These are phyloP conservation scores for Bombus waltoni DNA, from an alignment of 1,140 invertebrate genomes.

Conservation along the genomic window DNA sequence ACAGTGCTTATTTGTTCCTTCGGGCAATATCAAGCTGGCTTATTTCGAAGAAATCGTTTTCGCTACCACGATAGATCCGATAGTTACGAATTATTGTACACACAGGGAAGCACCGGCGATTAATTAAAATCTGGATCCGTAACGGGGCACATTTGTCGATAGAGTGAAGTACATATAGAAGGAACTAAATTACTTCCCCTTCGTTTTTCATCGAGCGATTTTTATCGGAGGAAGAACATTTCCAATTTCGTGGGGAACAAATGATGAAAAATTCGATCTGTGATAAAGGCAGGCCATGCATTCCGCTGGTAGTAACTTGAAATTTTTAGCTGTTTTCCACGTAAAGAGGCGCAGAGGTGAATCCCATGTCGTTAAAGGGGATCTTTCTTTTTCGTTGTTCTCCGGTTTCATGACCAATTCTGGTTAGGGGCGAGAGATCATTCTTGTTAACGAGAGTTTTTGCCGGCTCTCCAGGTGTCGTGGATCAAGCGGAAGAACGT, in stretches of 20 bases:
- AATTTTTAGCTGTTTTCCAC: not conserved
- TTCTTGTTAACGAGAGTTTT: conserved; percentile 41
- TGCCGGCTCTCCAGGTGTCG: conserved; percentile 85
- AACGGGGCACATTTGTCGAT: conserved; percentile 7
- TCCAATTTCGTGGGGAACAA: conserved; percentile 7
- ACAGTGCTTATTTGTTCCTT: conserved; percentile 27
- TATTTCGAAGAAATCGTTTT: conserved; percentile 10
- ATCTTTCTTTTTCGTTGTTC: not conserved
- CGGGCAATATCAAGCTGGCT: conserved; percentile 17
- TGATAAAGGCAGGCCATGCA: not conserved
- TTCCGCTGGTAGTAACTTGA: not conserved
- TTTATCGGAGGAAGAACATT: not conserved
- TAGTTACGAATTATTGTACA: conserved; percentile 57
- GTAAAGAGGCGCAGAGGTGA: not conserved
- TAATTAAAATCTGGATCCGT: conserved; percentile 37
- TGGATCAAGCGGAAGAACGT: conserved; percentile 91
- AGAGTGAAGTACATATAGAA: not conserved
- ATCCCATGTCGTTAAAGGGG: not conserved
- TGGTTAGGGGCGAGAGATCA: not conserved
- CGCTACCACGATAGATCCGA: not conserved
- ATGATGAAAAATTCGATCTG: conserved; percentile 25
- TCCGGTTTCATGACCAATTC: not conserved
- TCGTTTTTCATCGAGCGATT: conserved; percentile 18
- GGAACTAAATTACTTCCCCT: conserved; percentile 31
- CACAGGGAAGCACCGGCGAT: conserved; percentile 20